A percentile compares a stretch with the other conserved stretches of the same genome.
Conservation (phyloP, 2,888 invertebrate genomes). For the Parnassius glacialis region DNA sequence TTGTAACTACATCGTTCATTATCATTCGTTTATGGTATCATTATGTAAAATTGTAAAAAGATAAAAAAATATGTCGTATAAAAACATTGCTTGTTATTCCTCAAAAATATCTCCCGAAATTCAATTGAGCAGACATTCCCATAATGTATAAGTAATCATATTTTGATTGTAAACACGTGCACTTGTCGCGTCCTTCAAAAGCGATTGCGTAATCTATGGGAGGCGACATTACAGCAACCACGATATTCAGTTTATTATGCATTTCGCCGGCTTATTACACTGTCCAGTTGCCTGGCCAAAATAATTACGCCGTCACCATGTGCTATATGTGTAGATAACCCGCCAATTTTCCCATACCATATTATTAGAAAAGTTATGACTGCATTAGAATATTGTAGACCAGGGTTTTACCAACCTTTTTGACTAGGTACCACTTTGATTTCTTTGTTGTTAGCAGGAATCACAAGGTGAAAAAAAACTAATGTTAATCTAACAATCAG, state of each 20-base stretch:
- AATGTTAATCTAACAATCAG: too few relatives aligned
- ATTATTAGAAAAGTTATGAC: too few relatives aligned
- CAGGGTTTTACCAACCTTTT: too few relatives aligned
- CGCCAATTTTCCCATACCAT: too few relatives aligned
- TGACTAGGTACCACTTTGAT: too few relatives aligned
- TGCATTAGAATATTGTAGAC: too few relatives aligned
- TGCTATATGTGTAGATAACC: neutral
- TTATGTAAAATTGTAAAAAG: slow-evolving; percentile 45
- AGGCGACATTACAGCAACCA: slow-evolving; percentile 25
- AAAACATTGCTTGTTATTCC: slow-evolving; percentile 41
- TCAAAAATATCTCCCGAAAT: slow-evolving; percentile 41
- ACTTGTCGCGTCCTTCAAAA: slow-evolving; percentile 50
- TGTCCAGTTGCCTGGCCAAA: neutral
- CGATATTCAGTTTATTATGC: slow-evolving; percentile 38
- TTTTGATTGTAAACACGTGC: slow-evolving; percentile 46
- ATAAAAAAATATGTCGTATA: slow-evolving; percentile 41
- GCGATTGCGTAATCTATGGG: slow-evolving; percentile 36
- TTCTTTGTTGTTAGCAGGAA: too few relatives aligned
- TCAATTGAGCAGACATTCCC: slow-evolving; percentile 36
- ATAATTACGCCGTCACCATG: neutral
- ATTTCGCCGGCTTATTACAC: slow-evolving; percentile 21
- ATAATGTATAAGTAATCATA: slow-evolving; percentile 38
- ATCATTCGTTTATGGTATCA: slow-evolving; percentile 39
- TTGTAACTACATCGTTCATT: slow-evolving; percentile 28
- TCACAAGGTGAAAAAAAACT: too few relatives aligned